Evolutionary conservation across 2,797 vertebrate species (phyloP).

Genomic region (Lophius americanus): DNA sequence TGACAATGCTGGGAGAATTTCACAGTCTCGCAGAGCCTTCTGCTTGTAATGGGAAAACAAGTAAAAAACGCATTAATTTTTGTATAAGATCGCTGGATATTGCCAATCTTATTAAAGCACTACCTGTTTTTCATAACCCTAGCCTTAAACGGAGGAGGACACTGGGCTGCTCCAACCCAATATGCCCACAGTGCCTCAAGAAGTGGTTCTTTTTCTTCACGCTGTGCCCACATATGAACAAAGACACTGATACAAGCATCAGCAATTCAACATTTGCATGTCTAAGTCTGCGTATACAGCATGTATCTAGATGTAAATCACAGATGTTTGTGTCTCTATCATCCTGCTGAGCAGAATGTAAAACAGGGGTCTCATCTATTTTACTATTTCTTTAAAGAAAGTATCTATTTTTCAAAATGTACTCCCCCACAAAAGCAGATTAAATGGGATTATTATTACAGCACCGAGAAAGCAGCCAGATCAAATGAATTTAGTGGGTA

Average conservation of each 20-base stretch:
- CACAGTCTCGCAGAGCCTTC: constrained; percentile 68
- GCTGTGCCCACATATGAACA: constrained; percentile 53
- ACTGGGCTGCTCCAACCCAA: constrained; percentile 49
- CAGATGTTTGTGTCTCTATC: constrained; percentile 55
- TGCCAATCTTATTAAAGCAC: constrained; percentile 60
- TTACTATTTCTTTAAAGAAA: constrained; percentile 70
- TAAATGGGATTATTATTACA: constrained; percentile 82
- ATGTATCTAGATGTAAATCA: constrained; percentile 46
- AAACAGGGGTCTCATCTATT: constrained; percentile 55
- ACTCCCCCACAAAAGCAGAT: constrained; percentile 67
- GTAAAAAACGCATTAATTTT: constrained; percentile 46
- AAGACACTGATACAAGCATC: constrained; percentile 61
- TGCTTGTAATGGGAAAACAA: constrained; percentile 69
- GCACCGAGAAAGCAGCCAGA: constrained; percentile 83
- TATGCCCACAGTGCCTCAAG: constrained; percentile 61
- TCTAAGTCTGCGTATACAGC: constrained; percentile 54
- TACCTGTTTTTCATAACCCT: constrained; percentile 72
- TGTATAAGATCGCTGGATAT: constrained; percentile 40
- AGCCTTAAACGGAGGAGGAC: constrained; percentile 46
- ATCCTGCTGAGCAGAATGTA: constrained; percentile 75
- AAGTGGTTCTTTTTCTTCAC: constrained; percentile 65
- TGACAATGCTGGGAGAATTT: constrained; percentile 67
- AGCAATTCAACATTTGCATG: constrained; percentile 69
- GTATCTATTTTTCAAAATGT: constrained; percentile 68
- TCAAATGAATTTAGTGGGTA: constrained; percentile 86